Evolutionary conservation across 2,113 vertebrate species (phyloP), one percentile per base, ranked within the genome.

Genomic region (Lophius piscatorius): DNA sequence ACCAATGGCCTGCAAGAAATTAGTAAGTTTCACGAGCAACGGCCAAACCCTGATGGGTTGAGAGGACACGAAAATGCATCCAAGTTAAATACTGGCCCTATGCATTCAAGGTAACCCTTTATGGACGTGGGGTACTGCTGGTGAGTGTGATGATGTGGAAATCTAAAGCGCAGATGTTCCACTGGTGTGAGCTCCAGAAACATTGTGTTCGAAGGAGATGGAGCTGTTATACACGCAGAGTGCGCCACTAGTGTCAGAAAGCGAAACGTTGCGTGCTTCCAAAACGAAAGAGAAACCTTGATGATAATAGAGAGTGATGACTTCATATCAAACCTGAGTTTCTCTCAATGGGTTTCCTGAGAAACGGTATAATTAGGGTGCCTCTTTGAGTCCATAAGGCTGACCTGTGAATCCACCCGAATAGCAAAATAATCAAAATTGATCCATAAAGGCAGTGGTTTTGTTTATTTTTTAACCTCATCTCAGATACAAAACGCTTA

Each of bases 101-200:
- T 28, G 39, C 52, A 44, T 57, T 56, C 38, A 61, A 22, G 50
- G 57, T 51, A 57, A 63, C 62, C 54, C 66, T 48, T 69, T 31
- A 9, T 61, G 61, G 31, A 46, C 46, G 42, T 28, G 54, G 22
- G 42, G n/a, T 63, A 52, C 48, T 63, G 70, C 45, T 63, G 63
- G 61, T 57, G 62, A 63, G 57, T 68, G 20, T 42, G 63, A 34
- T 57, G 63, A 62, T 67, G 73, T 73, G 63, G 48, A 61, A 75
- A 81, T 78, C 58, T 48, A 80, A 82, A 65, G 67, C 69, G 31
- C 72, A 82, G 70, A 80, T 84, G 80, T 80, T 78, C 20, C 57
- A 59, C 52, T 14, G 48, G 34, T 56, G 61, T 54, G 71, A 58
- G 59, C 44, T 39, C 22, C 50, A 58, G 40, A 36, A 39, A 45